A percentile compares a stretch with the other conserved stretches of the same genome.
These are phyloP conservation scores for Caenorhabditis elegans DNA, from an alignment of 1,140 invertebrate genomes.

Conservation along the genomic window DNA sequence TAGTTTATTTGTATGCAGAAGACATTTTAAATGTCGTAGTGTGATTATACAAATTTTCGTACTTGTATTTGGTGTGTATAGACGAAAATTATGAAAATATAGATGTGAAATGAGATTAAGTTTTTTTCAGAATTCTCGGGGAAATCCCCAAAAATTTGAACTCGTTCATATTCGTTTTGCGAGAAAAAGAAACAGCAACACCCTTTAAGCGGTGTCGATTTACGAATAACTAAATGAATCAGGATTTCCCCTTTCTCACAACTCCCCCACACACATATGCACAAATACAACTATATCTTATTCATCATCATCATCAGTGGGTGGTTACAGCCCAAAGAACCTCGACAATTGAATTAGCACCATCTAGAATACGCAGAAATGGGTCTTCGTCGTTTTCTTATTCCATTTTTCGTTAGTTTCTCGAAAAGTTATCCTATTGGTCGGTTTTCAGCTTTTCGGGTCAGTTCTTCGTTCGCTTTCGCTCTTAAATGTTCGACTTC, in stretches of 20 bases:
- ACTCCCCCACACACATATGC: background rate
- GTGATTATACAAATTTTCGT: background rate
- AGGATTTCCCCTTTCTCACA: background rate
- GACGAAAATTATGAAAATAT: background rate
- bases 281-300: background rate
- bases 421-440: background rate
- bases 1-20: background rate
- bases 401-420: background rate
- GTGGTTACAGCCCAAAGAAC: conserved; percentile 26
- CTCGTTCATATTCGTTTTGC: no score
- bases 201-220: background rate
- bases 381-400: background rate
- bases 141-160: background rate
- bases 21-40: background rate
- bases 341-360: conserved; percentile 2
- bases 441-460: no score
- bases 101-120: no score
- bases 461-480: no score
- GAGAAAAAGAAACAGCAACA: no score
- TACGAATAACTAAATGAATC: background rate
- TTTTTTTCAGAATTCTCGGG: background rate
- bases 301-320: conserved; percentile 16
- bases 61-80: background rate
- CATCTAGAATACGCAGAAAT: background rate
- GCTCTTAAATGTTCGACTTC: background rate